Evolutionary conservation across 2,888 invertebrate species (phyloP), one percentile per base, ranked within the genome.

Genomic region (Rotaria magnacalcarata): DNA sequence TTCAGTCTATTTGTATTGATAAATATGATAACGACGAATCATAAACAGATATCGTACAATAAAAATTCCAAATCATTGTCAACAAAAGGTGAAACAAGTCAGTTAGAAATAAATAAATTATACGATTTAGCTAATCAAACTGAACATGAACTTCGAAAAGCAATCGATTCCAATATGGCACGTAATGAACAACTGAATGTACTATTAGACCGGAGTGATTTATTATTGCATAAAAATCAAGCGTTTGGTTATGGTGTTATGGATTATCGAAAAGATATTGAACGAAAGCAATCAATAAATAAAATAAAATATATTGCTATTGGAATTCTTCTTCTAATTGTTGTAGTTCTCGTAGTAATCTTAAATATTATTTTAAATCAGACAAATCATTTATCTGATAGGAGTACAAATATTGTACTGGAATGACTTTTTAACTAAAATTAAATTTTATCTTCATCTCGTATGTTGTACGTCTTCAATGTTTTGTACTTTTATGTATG

Each of bases 301-400:
- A 67, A 34, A 67, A 19, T 67, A 34, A 67, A 67, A 67, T 67
- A 34, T 34, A 34, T 67, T 34, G 67, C 67, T 34, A 67, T 67
- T 34, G 67, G 67, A 41, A 67, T 67, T 34, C 67, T 67, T 34
- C 19, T 67, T 34, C 8, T 67, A 8, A 16, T 67, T 34, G 19
- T 67, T 19, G 19, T 34, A 19, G 34, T 41, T 34, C 34, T 67
- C 6, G 19, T 67, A n/a, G 7, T 67, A 34, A 14, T 67, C 34
- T 67, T 67, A 67, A 67, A 67, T 67, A 67, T 67, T 67, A 19
- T 67, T 34, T 34, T 67, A 67, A 67, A 67, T 67, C 34, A 67
- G 34, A 67, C 34, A 67, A 34, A 14, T 67, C 0, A 67, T 34
- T 5, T 34, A 67, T 19, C 27, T 8, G 27, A 67, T 67, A 27